Percentiles rank a stretch among this genome's conserved stretches.
phyloP scores from a whole-genome alignment of 1,140 invertebrate genomes.

The Akabosia matsudoensis region DNA sequence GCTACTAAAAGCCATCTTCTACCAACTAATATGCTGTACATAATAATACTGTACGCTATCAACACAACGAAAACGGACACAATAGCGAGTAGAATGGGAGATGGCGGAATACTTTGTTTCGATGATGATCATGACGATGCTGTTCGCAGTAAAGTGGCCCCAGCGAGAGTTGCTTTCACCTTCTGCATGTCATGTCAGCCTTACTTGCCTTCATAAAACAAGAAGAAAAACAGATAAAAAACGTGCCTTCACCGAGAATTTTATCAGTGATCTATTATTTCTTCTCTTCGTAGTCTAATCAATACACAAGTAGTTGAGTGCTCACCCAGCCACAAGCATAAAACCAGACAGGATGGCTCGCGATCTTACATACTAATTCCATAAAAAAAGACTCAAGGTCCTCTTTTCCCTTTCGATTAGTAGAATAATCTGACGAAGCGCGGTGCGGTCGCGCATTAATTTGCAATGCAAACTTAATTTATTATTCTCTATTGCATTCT shows the following conservation, averaged over 20 bases:
- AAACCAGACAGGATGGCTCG: neutral
- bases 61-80: neutral
- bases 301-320: neutral
- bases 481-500: neutral
- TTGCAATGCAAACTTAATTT: neutral
- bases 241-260: neutral
- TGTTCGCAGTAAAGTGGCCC: neutral
- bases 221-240: too few relatives aligned
- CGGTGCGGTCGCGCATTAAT: neutral
- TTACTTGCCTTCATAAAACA: neutral
- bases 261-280: neutral
- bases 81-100: neutral
- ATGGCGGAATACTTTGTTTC: neutral
- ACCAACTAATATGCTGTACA: neutral
- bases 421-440: neutral
- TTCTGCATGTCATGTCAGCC: conserved; percentile 14
- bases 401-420: neutral
- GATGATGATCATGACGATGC: neutral
- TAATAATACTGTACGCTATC: neutral
- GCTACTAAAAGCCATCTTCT: neutral
- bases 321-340: neutral
- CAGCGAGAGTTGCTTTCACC: conserved; percentile 9
- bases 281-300: neutral
- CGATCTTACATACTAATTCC: neutral
- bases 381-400: neutral